Conservation (phyloP, 2,797 vertebrate species). For the Chelmon rostratus region DNA sequence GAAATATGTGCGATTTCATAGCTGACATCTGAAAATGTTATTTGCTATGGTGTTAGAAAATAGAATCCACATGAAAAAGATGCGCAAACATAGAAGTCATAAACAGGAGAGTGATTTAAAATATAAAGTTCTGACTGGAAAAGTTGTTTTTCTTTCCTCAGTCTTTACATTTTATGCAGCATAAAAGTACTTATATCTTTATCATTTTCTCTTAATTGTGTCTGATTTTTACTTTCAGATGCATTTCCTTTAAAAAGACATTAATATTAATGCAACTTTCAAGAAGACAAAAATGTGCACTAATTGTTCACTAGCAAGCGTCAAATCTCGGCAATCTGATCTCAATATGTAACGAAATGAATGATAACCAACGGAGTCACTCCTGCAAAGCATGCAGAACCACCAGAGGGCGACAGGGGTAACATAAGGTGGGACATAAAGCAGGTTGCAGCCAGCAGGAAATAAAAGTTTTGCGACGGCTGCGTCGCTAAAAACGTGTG, state of each 20-base stretch:
- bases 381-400: constrained; percentile 8
- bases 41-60: neutral
- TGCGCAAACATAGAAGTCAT: neutral
- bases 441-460: neutral
- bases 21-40: neutral
- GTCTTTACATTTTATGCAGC: no score
- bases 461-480: neutral
- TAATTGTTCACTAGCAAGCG: neutral
- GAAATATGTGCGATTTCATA: neutral
- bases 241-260: neutral
- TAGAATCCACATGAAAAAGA: neutral
- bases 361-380: no score
- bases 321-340: neutral
- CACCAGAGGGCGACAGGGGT: neutral
- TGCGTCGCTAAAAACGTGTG: neutral
- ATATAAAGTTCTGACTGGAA: no score
- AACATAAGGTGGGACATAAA: neutral
- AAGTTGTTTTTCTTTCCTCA: no score
- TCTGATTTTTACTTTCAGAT: neutral
- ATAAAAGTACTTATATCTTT: no score
- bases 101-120: neutral
- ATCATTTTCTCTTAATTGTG: no score
- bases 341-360: neutral
- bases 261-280: neutral
- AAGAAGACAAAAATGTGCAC: no score